Evolutionary conservation across 1,140 invertebrate species (phyloP).

Genomic region (Trichogramma pretiosum): DNA sequence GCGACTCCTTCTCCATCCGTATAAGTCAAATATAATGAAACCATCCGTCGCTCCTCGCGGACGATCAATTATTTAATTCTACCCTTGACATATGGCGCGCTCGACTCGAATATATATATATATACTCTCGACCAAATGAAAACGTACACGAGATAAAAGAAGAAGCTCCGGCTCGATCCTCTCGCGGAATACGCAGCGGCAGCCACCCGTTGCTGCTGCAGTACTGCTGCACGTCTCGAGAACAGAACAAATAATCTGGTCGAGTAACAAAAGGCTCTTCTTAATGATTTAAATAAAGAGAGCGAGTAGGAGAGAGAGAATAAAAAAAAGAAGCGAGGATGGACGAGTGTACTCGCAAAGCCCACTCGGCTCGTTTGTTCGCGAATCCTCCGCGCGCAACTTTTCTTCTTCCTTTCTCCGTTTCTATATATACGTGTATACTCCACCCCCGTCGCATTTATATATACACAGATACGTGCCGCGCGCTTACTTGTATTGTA

Average conservation of each 20-base stretch:
- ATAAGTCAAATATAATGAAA: no score
- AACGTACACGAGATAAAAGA: slow-evolving; percentile 16
- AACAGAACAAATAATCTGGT: slow-evolving; percentile 13
- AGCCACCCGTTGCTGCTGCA: no score
- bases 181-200: no score
- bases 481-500: no score
- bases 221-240: not conserved
- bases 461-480: no score
- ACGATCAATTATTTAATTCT: slow-evolving; percentile 18
- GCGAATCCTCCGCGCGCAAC: slow-evolving; percentile 16
- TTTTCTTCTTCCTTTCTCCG: slow-evolving; percentile 12
- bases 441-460: not conserved
- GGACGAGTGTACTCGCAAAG: slow-evolving; percentile 4
- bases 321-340: slow-evolving; percentile 19
- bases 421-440: slow-evolving; percentile 3
- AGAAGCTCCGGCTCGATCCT: no score
- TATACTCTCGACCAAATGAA: no score
- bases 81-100: slow-evolving; percentile 1
- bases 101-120: no score
- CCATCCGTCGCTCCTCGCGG: not conserved
- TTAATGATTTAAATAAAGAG: slow-evolving; percentile 19
- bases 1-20: no score
- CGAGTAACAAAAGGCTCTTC: slow-evolving; percentile 11
- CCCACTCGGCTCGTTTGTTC: slow-evolving; percentile 18
- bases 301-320: not conserved